These are phyloP conservation scores for Drosophila sulfurigaster DNA, from an alignment of 1,140 invertebrate genomes.

Conservation along the genomic window DNA sequence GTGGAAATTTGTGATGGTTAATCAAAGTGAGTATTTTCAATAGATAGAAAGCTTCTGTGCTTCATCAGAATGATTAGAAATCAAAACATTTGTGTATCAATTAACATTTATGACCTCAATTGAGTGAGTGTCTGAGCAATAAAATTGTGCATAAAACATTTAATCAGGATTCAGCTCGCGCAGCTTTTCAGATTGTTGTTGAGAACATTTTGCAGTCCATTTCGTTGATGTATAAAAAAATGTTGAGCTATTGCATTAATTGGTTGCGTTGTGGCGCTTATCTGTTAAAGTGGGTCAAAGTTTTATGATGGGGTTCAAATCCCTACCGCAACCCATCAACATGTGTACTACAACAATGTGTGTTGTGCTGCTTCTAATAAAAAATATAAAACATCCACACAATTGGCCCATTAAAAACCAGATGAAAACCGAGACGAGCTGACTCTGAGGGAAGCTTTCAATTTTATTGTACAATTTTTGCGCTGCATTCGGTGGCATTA, in stretches of 20 bases:
- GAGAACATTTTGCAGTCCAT: constrained; percentile 19
- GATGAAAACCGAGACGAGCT: constrained; percentile 24
- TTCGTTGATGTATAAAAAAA: neutral
- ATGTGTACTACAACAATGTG: constrained; percentile 11
- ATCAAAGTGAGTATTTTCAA: neutral
- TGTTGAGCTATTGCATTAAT: constrained; percentile 35
- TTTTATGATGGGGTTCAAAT: constrained; percentile 45
- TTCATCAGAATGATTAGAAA: constrained; percentile 28
- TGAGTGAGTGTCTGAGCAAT: constrained; percentile 1
- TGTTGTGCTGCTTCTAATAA: constrained; percentile 11
- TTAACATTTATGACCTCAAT: constrained; percentile 37
- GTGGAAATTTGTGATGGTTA: constrained; percentile 4
- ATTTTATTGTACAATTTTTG: constrained; percentile 34
- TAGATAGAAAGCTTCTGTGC: neutral
- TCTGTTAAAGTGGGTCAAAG: constrained; percentile 59
- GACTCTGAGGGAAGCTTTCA: constrained; percentile 6
- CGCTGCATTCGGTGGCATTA: constrained; percentile 45
- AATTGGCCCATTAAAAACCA: constrained; percentile 35
- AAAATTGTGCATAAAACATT: constrained; percentile 20
- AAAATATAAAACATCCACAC: constrained; percentile 11
- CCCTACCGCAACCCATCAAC: constrained; percentile 32
- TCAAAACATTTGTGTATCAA: constrained; percentile 43
- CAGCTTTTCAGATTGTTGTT: neutral
- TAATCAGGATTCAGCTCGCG: constrained; percentile 8
- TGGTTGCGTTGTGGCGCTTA: constrained; percentile 38